Evolutionary conservation across 2,888 invertebrate species (phyloP).

Genomic region (Nomada goodeniana): DNA sequence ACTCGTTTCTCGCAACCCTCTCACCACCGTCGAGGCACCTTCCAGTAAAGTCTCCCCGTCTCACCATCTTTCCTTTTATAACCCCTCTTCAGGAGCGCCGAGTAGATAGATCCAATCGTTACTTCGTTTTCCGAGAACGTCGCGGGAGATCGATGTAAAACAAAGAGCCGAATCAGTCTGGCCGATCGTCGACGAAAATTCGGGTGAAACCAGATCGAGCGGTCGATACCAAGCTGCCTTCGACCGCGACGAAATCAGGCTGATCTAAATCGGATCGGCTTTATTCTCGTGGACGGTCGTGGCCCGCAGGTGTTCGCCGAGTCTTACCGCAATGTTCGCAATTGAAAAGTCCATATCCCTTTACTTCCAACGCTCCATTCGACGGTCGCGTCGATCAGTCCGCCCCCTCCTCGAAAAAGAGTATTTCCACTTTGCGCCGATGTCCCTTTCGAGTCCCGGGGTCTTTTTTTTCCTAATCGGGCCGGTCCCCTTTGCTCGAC

Average conservation of each 20-base stretch:
- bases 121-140: background rate
- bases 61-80: background rate
- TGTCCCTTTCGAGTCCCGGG: constrained; percentile 16
- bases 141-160: constrained; percentile 28
- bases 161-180: constrained; percentile 28
- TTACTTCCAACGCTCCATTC: constrained; percentile 56
- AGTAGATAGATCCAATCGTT: constrained; percentile 4
- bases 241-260: constrained; percentile 47
- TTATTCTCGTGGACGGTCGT: constrained; percentile 26
- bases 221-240: constrained; percentile 26
- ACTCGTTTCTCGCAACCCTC: background rate
- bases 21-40: background rate
- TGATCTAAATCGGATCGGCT: constrained; percentile 65
- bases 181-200: constrained; percentile 39
- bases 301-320: constrained; percentile 19
- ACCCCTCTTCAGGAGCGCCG: background rate
- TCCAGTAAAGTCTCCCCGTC: background rate
- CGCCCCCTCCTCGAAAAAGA: background rate
- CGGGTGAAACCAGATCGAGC: constrained; percentile 29
- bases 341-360: constrained; percentile 54
- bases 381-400: constrained; percentile 10
- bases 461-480: constrained; percentile 23
- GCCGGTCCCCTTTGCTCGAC: background rate
- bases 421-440: background rate
- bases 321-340: constrained; percentile 47